A percentile compares a stretch with the other conserved stretches of the same genome.
These are phyloP conservation scores for Myotis daubentonii DNA, from an alignment of 2,797 vertebrate genomes.

Conservation along the genomic window DNA sequence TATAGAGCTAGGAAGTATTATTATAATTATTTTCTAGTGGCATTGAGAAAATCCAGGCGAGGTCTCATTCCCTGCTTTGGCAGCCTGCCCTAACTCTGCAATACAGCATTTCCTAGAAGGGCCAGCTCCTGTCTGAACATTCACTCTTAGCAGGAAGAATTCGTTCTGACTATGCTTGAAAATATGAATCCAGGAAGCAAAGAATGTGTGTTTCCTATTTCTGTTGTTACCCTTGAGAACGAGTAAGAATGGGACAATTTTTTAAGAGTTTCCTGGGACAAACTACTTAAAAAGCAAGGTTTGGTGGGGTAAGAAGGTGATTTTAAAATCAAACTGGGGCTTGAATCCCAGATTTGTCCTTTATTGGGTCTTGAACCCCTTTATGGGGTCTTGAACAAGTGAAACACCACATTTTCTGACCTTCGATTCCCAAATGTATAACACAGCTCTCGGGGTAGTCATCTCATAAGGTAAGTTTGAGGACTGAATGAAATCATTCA, in stretches of 20 bases:
- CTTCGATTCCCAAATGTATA: neutral
- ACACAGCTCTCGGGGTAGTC: neutral
- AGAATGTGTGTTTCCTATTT: neutral
- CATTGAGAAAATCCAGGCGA: constrained; percentile 40
- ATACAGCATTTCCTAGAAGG: constrained; percentile 33
- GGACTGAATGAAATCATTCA: neutral
- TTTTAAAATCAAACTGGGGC: neutral
- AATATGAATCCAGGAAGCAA: neutral
- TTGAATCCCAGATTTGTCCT: neutral
- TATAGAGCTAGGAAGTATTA: neutral
- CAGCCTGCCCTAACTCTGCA: constrained; percentile 23
- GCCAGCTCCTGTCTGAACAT: neutral
- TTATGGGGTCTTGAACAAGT: neutral
- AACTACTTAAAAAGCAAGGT: neutral
- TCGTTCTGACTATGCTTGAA: neutral
- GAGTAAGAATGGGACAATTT: neutral
- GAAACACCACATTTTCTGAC: neutral
- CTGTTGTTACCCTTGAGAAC: neutral
- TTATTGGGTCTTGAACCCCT: too few species aligned
- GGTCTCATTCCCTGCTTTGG: neutral
- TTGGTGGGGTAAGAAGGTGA: neutral
- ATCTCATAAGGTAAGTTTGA: neutral
- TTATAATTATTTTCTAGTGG: neutral
- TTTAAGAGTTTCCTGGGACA: neutral
- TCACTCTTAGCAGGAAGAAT: neutral